These are phyloP conservation scores for Tinamus major DNA, from an alignment of 2,797 vertebrate genomes.

Conservation along the genomic window DNA sequence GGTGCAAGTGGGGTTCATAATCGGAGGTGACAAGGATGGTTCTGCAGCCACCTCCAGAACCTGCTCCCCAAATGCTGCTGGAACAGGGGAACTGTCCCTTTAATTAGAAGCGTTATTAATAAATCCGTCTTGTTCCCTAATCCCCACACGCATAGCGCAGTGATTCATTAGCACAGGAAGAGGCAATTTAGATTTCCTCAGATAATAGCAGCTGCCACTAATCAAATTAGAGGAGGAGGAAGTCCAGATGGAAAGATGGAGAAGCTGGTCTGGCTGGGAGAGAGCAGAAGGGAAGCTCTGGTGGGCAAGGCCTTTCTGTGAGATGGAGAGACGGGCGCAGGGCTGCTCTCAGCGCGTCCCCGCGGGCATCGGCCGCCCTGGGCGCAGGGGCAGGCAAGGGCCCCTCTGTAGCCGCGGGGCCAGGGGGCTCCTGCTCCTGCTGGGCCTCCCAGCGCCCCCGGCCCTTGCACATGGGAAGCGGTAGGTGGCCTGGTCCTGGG, in stretches of 20 bases:
- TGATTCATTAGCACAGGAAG: constrained; percentile 82
- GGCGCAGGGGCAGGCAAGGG: not conserved
- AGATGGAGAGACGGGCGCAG: not conserved
- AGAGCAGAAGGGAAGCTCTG: not conserved
- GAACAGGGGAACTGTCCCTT: constrained; percentile 69
- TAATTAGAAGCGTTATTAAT: constrained; percentile 79
- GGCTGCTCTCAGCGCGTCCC: not conserved
- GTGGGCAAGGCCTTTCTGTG: not conserved
- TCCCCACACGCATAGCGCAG: constrained; percentile 67
- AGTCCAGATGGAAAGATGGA: constrained; percentile 56
- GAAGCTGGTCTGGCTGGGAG: not conserved
- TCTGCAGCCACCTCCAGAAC: not conserved
- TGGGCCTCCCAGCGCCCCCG: not conserved
- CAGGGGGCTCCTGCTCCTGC: not conserved
- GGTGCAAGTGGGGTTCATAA: constrained; percentile 16
- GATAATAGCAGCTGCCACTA: constrained; percentile 80
- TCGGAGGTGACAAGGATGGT: constrained; percentile 36
- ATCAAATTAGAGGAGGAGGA: constrained; percentile 77
- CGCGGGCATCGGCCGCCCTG: not conserved
- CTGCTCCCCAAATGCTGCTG: not conserved
- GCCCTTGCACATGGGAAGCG: not conserved
- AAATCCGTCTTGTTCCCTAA: constrained; percentile 78
- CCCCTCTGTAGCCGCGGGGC: not conserved
- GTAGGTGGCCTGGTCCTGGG: not conserved
- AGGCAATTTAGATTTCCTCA: constrained; percentile 80